phyloP scores from a whole-genome alignment of 2,797 vertebrate genomes.

The Malacoraja senta region DNA sequence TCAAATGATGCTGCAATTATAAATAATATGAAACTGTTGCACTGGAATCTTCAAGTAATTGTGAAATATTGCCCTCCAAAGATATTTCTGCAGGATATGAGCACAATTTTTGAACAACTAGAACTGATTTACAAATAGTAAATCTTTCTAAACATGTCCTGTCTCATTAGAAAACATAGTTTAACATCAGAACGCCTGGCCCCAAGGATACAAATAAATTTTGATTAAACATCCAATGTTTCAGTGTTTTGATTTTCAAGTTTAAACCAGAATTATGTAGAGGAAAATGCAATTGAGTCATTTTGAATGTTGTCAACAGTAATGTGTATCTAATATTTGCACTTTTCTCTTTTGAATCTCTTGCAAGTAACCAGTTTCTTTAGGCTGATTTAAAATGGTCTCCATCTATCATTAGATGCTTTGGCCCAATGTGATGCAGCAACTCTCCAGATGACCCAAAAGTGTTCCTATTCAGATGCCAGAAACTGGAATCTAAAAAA shows the following conservation, averaged over 20 bases:
- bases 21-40: conserved; percentile 47
- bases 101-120: conserved; percentile 44
- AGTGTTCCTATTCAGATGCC: not conserved
- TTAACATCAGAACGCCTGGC: conserved; percentile 62
- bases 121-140: conserved; percentile 57
- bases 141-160: conserved; percentile 56
- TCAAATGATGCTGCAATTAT: conserved; percentile 28
- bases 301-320: not conserved
- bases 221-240: conserved; percentile 58
- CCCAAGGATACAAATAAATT: conserved; percentile 73
- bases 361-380: not conserved
- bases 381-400: too few relatives aligned
- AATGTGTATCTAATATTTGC: not conserved
- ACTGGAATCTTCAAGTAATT: conserved; percentile 48
- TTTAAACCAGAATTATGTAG: conserved; percentile 40
- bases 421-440: not conserved
- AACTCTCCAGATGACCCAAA: not conserved
- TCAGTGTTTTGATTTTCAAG: conserved; percentile 38
- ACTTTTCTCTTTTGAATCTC: not conserved
- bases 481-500: not conserved
- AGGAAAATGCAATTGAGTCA: not conserved
- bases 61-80: conserved; percentile 20
- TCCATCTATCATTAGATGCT: not conserved
- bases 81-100: conserved; percentile 45
- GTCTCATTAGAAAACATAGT: conserved; percentile 56